Evolutionary conservation across 35 echinoderm and acorn worm genomes (phyloP), one percentile per base, ranked within the genome.

Genomic region (Patiria miniata): DNA sequence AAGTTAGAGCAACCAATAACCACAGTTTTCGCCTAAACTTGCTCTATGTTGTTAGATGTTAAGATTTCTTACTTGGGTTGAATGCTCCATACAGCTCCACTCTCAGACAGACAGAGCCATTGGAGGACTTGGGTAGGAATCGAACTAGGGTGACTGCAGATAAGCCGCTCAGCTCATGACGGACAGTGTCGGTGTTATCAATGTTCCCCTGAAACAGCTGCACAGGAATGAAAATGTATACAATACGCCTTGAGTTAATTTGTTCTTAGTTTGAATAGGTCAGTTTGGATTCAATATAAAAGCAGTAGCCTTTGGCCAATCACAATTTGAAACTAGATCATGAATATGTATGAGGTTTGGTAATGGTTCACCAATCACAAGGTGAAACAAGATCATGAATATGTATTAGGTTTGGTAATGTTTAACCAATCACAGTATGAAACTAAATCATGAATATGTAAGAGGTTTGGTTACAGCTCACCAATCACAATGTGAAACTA

Each of bases 71-170:
- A 94, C 92, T 76, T 86, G 92, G 92, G 44, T 90, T 81, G 54
- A 80, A 90, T 78, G 58, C 69, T 51, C 92, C 92, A 77, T 94
- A 94, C 10, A 94, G 32, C 47, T 94, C 92, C 16, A 94, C 87
- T 42, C 92, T 55, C 88, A 94, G 79, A 58, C 92, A 94, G 47
- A 90, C 68, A 5, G 77, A 58, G 32, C 58, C 39, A 26, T 85
- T 86, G 87, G 87, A 94, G 17, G 55, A 51, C n/a, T 68, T 34
- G 29, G 92, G 92, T 23, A 79, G 60, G 30, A 94, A 90, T 42
- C 87, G 47, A 40, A 94, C 87, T n/a, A 85, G 79, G 77, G 73
- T 90, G 30, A 90, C 78, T 21, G 89, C 28, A 21, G 61, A 40
- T 5, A 69, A 39, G 5, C 84, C 54, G 39, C 79, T 85, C 39